Base-by-base conservation (phyloP, 2,888 invertebrate genomes). In the Orthonevra nobilis region DNA sequence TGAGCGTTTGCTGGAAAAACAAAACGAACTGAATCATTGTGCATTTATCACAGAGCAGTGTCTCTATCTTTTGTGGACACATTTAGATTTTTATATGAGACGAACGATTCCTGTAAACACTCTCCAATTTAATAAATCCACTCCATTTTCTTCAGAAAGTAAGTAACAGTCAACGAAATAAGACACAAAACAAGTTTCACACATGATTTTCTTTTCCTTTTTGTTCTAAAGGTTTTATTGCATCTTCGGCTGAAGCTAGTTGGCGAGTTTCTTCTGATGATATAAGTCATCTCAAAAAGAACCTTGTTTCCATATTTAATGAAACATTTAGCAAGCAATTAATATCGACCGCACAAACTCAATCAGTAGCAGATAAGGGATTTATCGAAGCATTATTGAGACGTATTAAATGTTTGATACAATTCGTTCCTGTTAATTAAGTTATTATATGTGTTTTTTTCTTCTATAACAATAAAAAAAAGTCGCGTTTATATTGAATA, bases 281-380 rank as follows among this genome's bases (percentile, higher is more conserved):
- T 73, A 90, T 94, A 56, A 90, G 91, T 23, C 91, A 91, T 83
- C 88, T 95, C 58, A 93, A 94, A 84, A 93, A 94, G 85, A 93
- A 92, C 26, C 90, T 96, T 7, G 91, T 94, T 23, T 91, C 93
- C 0, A 91, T 93, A 12, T 94, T 96, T 86, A 95, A 93, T 84
- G 95, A 95, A 85, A 92, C 93, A 81, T 95, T 96, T 88, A 92
- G 93, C 58, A 92, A 93, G 69, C 93, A 94, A 83, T 89, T 96
- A 7, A 87, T 94, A 48, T 92, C 93, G 58, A 93, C 93, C 0
- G 91, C 92, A 68, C 92, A 92, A 89, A 92, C 91, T 81, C 91
- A 93, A 83, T 90, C 93, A 6, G 89, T 91, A 5, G 89, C 91
- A 2, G 93, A 94, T 82, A 92, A 92, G 83, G 91, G 92, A 46